phyloP scores from a whole-genome alignment of 2,113 vertebrate species.

The Phalacrocorax carbo region DNA sequence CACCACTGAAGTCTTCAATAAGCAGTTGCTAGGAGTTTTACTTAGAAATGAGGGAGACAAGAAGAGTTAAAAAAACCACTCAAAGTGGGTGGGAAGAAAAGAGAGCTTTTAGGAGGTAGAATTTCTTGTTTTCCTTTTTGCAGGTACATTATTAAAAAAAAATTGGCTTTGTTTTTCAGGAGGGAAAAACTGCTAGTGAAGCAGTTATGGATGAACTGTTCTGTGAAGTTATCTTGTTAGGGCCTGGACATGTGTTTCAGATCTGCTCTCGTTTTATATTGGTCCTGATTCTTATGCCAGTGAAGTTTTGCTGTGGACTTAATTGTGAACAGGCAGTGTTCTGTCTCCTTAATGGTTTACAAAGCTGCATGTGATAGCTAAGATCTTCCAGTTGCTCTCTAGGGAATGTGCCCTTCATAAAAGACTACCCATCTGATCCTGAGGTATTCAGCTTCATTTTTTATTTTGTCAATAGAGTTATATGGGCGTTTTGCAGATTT shows the following conservation, averaged over 20 bases:
- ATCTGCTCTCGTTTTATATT: neutral
- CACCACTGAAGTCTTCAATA: neutral
- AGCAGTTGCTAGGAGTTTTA: neutral
- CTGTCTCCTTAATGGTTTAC: neutral
- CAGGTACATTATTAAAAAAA: neutral
- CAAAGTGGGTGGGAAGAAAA: neutral
- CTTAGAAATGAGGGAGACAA: neutral
- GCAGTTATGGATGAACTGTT: neutral
- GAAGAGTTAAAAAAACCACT: neutral
- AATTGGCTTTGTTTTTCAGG: neutral
- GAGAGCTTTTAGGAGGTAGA: neutral
- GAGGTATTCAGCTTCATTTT: neutral
- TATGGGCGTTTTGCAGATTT: neutral
- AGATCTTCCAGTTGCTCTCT: neutral
- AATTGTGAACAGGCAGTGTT: neutral
- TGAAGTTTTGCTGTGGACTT: neutral
- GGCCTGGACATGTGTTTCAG: neutral
- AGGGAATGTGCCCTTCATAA: neutral
- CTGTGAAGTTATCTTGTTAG: neutral
- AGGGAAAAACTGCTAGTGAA: neutral
- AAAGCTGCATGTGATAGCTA: neutral
- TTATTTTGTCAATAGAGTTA: neutral
- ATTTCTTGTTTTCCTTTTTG: neutral
- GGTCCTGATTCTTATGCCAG: neutral
- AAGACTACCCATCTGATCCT: neutral